Conservation (phyloP, 2,888 invertebrate species). For the Drymonia ruficornis region DNA sequence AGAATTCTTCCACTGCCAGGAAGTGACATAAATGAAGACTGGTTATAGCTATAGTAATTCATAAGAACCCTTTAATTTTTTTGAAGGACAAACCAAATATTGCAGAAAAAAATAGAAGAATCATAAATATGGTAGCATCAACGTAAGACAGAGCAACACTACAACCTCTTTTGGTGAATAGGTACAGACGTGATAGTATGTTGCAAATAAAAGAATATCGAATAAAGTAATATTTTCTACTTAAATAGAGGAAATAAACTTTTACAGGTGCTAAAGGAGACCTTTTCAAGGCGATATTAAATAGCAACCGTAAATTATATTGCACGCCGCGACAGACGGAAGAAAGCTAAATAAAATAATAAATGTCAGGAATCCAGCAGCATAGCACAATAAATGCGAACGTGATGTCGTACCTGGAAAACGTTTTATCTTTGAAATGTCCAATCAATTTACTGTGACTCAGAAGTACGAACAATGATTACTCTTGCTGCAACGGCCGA, state of each 20-base stretch:
- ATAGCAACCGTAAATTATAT: slow-evolving; percentile 17
- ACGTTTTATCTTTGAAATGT: neutral
- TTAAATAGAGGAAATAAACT: slow-evolving; percentile 31
- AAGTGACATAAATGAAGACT: too few relatives aligned
- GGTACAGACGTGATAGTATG: too few relatives aligned
- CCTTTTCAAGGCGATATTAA: slow-evolving; percentile 31
- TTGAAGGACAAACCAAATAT: too few relatives aligned
- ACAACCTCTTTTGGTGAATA: too few relatives aligned
- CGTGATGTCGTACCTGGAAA: neutral
- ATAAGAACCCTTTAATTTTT: too few relatives aligned
- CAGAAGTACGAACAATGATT: too few relatives aligned
- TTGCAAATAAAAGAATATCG: slow-evolving; percentile 8
- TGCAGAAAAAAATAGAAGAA: too few relatives aligned
- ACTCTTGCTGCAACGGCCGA: neutral
- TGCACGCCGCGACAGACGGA: slow-evolving; percentile 13
- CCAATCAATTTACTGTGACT: too few relatives aligned
- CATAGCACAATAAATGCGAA: slow-evolving; percentile 17
- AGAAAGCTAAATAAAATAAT: slow-evolving; percentile 21
- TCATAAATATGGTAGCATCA: too few relatives aligned
- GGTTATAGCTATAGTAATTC: too few relatives aligned
- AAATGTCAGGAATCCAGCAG: slow-evolving; percentile 9
- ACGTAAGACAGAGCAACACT: too few relatives aligned
- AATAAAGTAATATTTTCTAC: slow-evolving; percentile 25
- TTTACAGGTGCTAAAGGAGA: slow-evolving; percentile 28
- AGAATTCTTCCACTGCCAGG: neutral